phyloP scores from a whole-genome alignment of 2,888 invertebrate genomes.

The Plebejus melissa region DNA sequence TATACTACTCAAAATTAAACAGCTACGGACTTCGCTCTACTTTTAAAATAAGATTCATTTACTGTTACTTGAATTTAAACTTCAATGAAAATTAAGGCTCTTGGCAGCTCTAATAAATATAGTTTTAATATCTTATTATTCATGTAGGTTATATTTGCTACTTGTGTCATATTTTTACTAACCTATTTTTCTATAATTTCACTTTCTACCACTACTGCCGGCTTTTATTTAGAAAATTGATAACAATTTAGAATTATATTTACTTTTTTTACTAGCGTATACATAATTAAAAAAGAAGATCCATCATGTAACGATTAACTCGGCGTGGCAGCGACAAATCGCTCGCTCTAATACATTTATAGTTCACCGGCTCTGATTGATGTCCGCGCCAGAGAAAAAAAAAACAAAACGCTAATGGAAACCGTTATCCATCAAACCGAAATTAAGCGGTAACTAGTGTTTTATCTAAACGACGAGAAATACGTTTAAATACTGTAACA shows the following conservation, averaged over 20 bases:
- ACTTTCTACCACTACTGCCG: not conserved
- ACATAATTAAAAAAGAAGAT: not conserved
- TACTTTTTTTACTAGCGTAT: not conserved
- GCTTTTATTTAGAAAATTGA: too few species aligned
- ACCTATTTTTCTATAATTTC: not conserved
- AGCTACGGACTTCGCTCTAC: constrained; percentile 41
- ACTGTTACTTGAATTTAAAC: too few species aligned
- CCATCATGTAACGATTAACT: not conserved
- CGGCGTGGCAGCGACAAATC: constrained; percentile 31
- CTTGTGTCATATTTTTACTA: too few species aligned
- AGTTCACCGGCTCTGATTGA: constrained; percentile 53
- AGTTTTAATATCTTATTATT: too few species aligned
- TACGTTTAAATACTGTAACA: constrained; percentile 54
- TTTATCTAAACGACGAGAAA: constrained; percentile 52
- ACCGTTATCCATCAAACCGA: constrained; percentile 64
- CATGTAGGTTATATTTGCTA: too few species aligned
- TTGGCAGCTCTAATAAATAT: too few species aligned
- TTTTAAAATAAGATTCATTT: not conserved
- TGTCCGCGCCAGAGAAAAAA: constrained; percentile 54
- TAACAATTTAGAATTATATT: too few species aligned
- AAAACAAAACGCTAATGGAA: constrained; percentile 69
- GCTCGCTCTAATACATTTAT: constrained; percentile 2
- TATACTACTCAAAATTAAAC: constrained; percentile 52
- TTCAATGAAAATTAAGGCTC: too few species aligned
- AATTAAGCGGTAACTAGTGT: constrained; percentile 54